Conservation (phyloP, 2,888 invertebrate species). For the Teleiodes luculella region DNA sequence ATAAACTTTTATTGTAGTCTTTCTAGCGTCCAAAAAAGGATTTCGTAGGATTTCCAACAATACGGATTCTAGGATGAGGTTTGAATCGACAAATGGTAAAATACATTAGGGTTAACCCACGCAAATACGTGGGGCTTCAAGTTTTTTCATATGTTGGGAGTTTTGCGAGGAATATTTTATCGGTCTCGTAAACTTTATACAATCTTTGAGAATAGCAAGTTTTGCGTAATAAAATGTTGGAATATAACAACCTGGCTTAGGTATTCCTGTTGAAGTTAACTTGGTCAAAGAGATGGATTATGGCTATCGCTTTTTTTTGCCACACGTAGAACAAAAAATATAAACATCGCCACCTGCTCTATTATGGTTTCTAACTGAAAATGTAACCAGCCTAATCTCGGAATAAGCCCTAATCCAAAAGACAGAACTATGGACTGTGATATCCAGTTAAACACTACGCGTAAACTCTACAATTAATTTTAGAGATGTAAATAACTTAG, state of each 20-base stretch:
- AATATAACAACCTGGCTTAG: background rate
- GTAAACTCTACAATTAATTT: too few relatives aligned
- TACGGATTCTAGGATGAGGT: background rate
- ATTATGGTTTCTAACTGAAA: too few relatives aligned
- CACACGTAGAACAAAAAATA: too few relatives aligned
- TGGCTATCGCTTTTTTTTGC: too few relatives aligned
- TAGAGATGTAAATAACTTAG: too few relatives aligned
- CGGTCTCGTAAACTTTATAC: background rate
- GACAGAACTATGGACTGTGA: too few relatives aligned
- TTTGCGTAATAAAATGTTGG: background rate
- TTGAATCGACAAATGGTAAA: background rate
- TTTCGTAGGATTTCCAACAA: background rate
- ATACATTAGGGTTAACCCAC: constrained; percentile 3
- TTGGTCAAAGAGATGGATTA: too few relatives aligned
- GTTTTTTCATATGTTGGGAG: background rate
- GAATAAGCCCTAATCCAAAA: too few relatives aligned
- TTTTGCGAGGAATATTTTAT: constrained; percentile 1
- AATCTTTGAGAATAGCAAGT: background rate
- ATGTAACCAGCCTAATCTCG: too few relatives aligned
- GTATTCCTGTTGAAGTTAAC: background rate
- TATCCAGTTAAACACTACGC: too few relatives aligned
- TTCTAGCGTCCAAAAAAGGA: background rate
- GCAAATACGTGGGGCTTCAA: constrained; percentile 4
- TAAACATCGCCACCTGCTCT: too few relatives aligned
- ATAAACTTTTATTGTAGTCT: background rate